Evolutionary conservation across 2,113 vertebrate species (phyloP).

Genomic region (Fukomys damarensis): DNA sequence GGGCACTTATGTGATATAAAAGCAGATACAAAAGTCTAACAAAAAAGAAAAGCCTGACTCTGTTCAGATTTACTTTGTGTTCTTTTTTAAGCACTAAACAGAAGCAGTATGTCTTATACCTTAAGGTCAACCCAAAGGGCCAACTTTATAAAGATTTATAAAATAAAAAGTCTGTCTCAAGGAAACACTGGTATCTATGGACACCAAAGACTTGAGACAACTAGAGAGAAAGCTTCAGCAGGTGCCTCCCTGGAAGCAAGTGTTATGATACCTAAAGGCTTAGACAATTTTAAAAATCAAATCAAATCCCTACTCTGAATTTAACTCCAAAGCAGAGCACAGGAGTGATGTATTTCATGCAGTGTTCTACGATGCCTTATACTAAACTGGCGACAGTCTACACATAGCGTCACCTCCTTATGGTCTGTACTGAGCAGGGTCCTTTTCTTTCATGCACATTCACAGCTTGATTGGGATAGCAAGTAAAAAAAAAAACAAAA

Average conservation of each 20-base stretch:
- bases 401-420: not conserved
- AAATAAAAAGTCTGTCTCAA: slow-evolving; percentile 66
- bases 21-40: slow-evolving; percentile 71
- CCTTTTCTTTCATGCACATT: slow-evolving; percentile 32
- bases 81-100: slow-evolving; percentile 74
- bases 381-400: not conserved
- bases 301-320: slow-evolving; percentile 51
- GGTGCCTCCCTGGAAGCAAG: slow-evolving; percentile 34
- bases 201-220: slow-evolving; percentile 61
- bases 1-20: slow-evolving; percentile 63
- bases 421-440: not conserved
- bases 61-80: slow-evolving; percentile 74
- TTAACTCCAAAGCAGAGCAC: slow-evolving; percentile 66
- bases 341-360: slow-evolving; percentile 40
- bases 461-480: slow-evolving; percentile 7
- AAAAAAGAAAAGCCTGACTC: slow-evolving; percentile 71
- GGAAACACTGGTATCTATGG: slow-evolving; percentile 63
- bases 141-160: slow-evolving; percentile 70
- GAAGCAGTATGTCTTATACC: slow-evolving; percentile 71
- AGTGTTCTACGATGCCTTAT: not conserved
- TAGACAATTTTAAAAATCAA: slow-evolving; percentile 38
- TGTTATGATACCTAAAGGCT: slow-evolving; percentile 63
- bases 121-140: slow-evolving; percentile 72
- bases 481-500: not conserved
- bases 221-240: not conserved